Evolutionary conservation across 2,113 vertebrate species (phyloP), one percentile per base, ranked within the genome.

Genomic region (Gymnobelideus leadbeateri): DNA sequence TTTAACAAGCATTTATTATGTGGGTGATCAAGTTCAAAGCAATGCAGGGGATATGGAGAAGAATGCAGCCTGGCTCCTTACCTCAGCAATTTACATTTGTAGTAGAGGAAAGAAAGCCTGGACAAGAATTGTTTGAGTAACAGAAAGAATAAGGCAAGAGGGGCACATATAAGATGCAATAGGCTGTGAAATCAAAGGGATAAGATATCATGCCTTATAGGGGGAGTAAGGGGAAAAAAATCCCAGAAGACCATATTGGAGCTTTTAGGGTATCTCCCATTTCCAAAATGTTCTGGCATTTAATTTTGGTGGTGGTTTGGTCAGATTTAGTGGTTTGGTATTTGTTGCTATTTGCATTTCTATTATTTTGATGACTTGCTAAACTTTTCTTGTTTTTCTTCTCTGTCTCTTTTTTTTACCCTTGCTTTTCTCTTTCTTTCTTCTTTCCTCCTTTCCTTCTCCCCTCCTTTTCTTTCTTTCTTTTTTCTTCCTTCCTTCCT

Each of bases 401-500:
- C 3, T 77, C 37, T 53, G n/a, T 55, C 23, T 55, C 54, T 55
- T 25, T 55, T n/a, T n/a, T n/a, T n/a, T n/a, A n/a, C n/a, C n/a
- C n/a, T n/a, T n/a, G n/a, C n/a, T n/a, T n/a, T n/a, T n/a, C n/a
- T n/a, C 54, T 14, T 55, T 24, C 25, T 25, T 8, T 8, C 25
- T 55, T 24, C 14, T 54, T 54, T 24, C 53, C 21, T 25, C 25
- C 21, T 23, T 3, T 7, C 53, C 23, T 25, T 8, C 25, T 24
- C 26, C 26, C 25, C 24, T 55, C 12, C 51, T 2, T 52, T 55
- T 6, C 54, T 7, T 8, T 11, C 8, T 55, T 25, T 6, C 0
- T 25, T 1, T 4, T 5, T 54, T 10, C 8, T 6, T 5, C 5
- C 26, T 25, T 6, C 24, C 26, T 25, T 1, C 0, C 26, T 25